Evolutionary conservation across 2,888 invertebrate species (phyloP), one percentile per base, ranked within the genome.

Genomic region (Eremobia ochroleuca): DNA sequence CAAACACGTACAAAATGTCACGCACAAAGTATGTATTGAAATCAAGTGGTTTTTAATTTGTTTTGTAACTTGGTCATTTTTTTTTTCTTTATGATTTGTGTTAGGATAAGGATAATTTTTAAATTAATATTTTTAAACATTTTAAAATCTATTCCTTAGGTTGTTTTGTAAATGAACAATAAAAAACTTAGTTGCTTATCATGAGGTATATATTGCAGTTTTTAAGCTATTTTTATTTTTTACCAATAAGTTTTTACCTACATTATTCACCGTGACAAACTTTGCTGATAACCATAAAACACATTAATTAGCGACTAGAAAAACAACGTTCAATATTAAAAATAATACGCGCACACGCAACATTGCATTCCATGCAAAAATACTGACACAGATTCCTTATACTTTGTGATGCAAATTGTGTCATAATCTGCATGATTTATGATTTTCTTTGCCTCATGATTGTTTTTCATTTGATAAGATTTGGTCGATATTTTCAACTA

Each of bases 371-470:
- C 64, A 28, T 70, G 72, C 76, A 73, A 84, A 71, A 59, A 62
- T 49, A 72, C 43, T 83, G 84, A 71, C 82, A 83, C 72, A 80
- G 61, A 71, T 84, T 83, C 9, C 43, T 15, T 71, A 68, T 62
- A 67, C 40, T 76, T 73, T 67, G 76, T 66, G 62, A 76, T 80
- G 72, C 69, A 73, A 80, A 84, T 75, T 71, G 67, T 80, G 70
- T 46, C 58, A 58, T 58, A 78, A 83, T 81, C 59, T 65, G 58
- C 49, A 66, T 58, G 18, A 61, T 79, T 83, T 66, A n/a, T 40
- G 31, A 46, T 52, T 70, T 62, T 13, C 37, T 69, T 79, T 28
- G 11, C 31, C 2, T 52, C 21, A 43, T 34, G 15, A 62, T 74
- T 66, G 6, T n/a, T 79, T 61, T 46, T 49, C 2, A 80, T 46